These are phyloP conservation scores for Actias luna DNA, from an alignment of 2,888 invertebrate genomes.

Conservation along the genomic window DNA sequence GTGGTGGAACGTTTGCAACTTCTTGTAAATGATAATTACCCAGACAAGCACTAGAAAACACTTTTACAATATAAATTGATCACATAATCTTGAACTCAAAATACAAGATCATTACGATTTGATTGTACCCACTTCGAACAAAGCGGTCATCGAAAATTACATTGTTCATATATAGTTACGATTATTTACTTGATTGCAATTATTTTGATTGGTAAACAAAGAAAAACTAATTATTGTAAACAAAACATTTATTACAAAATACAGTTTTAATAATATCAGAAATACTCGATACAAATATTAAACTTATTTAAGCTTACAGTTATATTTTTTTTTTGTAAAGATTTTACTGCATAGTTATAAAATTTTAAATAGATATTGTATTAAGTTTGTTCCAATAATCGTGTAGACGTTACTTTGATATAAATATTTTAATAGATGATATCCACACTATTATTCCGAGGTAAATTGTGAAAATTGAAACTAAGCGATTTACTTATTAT, in stretches of 20 bases:
- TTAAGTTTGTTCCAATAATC: not conserved
- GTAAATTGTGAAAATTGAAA: not conserved
- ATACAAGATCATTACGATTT: too few relatives aligned
- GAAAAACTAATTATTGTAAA: not conserved
- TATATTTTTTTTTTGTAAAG: too few relatives aligned
- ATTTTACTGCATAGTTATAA: too few relatives aligned
- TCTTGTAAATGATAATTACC: too few relatives aligned
- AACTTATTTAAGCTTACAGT: too few relatives aligned
- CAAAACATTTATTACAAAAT: conserved; percentile 4
- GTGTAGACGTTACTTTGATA: not conserved
- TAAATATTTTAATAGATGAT: not conserved
- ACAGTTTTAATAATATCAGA: not conserved
- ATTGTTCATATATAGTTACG: not conserved
- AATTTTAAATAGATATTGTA: not conserved
- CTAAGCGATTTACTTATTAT: not conserved
- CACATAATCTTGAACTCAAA: too few relatives aligned
- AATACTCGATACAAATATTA: not conserved
- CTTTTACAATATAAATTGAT: too few relatives aligned
- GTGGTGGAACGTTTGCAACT: too few relatives aligned
- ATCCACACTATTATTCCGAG: not conserved
- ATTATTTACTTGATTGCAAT: not conserved
- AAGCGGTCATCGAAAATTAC: too few relatives aligned
- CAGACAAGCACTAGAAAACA: too few relatives aligned
- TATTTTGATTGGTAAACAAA: not conserved
- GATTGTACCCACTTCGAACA: too few relatives aligned